Base-by-base conservation (phyloP, 2,113 vertebrate genomes). In the Sminthopsis crassicaudata region DNA sequence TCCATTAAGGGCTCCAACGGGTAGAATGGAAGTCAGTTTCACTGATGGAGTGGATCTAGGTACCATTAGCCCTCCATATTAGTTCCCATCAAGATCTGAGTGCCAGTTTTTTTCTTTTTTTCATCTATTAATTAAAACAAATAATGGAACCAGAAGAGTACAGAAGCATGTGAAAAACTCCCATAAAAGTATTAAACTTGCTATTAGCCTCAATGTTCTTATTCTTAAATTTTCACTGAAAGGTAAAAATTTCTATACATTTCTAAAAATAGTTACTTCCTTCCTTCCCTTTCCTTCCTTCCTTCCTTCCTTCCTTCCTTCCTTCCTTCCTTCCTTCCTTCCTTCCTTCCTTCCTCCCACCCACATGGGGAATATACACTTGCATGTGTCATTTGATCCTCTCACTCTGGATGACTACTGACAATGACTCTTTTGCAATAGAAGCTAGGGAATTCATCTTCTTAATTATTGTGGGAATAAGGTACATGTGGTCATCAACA, bases 381-480 rank as follows among this genome's bases (percentile, higher is more conserved):
- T n/a, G n/a, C n/a, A n/a, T n/a, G n/a, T n/a, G n/a, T n/a, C n/a
- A n/a, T n/a, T n/a, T n/a, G n/a, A n/a, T 52, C 27, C 14, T 52
- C 27, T 36, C 27, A 23, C 50, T 46, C 14, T 46, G 0, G 1
- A 46, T 90, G 89, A 46, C 22, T 26, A 54, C 12, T 8, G 46
- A 6, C n/a, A 22, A 30, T 12, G 14, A 8, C 53, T 50, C 98
- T 94, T 99, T 98, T 4, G 95, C 55, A 93, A 99, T 98, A 94
- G 99, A 98, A 26, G 98, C 96, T 94, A 99, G 92, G 89, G 97
- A 98, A 16, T 99, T 98, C 92, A 99, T 97, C 89, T 98, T 98
- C 91, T 98, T 99, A 76, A 98, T 99, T 98, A 99, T 99, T 97
- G 99, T 99, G 92, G 99, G 99, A 55, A 99, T 97, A 89, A 99